These are phyloP conservation scores for Zaprionus vittiger DNA, from an alignment of 1,140 invertebrate genomes.

Conservation along the genomic window DNA sequence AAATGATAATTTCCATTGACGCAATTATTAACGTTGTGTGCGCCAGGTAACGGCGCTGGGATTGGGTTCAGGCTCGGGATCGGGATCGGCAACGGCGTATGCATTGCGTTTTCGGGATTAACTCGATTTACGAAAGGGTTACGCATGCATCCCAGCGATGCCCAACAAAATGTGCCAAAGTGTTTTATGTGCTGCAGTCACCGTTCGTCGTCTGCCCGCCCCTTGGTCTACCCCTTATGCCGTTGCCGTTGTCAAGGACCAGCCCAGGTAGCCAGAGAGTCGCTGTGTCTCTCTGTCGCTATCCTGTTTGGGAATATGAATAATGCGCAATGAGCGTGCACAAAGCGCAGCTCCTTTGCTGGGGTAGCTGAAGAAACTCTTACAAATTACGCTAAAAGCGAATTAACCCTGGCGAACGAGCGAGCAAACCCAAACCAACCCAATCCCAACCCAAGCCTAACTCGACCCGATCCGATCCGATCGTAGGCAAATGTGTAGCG, in stretches of 20 bases:
- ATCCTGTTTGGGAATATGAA: constrained; percentile 36
- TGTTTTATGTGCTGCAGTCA: constrained; percentile 51
- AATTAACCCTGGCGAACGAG: constrained; percentile 57
- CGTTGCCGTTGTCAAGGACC: constrained; percentile 22
- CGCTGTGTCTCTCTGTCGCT: constrained; percentile 1
- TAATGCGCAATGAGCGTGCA: constrained; percentile 55
- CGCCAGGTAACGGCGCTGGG: constrained; percentile 32
- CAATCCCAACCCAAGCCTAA: constrained; percentile 21
- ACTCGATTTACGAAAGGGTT: constrained; percentile 77
- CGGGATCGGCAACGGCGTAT: constrained; percentile 24
- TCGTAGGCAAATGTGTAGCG: constrained; percentile 51
- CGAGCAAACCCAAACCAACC: constrained; percentile 23
- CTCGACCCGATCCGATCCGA: constrained; percentile 18
- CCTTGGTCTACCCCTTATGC: constrained; percentile 28
- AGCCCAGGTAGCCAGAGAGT: constrained; percentile 49
- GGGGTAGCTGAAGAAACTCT: constrained; percentile 44
- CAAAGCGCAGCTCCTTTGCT: constrained; percentile 42
- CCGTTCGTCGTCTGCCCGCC: neutral
- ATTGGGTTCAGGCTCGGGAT: neutral
- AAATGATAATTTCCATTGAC: constrained; percentile 73
- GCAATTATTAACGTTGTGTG: constrained; percentile 46
- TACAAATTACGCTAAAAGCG: constrained; percentile 65
- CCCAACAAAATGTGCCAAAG: constrained; percentile 56
- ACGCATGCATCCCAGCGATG: constrained; percentile 48
- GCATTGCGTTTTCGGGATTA: constrained; percentile 66